Evolutionary conservation across 1,140 invertebrate genomes (phyloP).

Genomic region (Hylaeus volcanicus): DNA sequence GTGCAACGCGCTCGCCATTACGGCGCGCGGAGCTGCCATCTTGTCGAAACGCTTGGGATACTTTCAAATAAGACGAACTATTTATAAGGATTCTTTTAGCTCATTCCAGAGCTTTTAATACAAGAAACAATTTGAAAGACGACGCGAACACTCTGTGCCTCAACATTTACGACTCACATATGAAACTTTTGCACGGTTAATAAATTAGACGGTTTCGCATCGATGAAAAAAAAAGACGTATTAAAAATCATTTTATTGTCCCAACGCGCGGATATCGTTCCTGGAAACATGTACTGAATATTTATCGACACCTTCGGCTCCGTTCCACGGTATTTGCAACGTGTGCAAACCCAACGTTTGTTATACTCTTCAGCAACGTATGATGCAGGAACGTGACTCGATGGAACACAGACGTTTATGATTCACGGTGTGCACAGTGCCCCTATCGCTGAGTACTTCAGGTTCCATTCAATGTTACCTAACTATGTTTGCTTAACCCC

Average conservation of each 20-base stretch:
- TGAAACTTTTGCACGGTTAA: no score
- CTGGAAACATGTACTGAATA: not conserved
- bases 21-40: no score
- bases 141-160: no score
- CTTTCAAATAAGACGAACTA: no score
- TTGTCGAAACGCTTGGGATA: no score
- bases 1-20: not conserved
- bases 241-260: not conserved
- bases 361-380: conserved; percentile 5
- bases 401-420: conserved; percentile 38
- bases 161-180: no score
- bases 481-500: conserved; percentile 48
- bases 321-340: conserved; percentile 2
- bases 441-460: conserved; percentile 42
- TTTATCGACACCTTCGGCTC: not conserved
- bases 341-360: conserved; percentile 5
- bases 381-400: conserved; percentile 31
- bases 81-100: no score
- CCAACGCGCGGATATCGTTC: no score
- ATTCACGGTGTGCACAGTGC: conserved; percentile 36
- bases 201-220: no score
- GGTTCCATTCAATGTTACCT: conserved; percentile 42
- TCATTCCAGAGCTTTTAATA: no score
- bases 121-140: no score
- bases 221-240: not conserved